phyloP scores from a whole-genome alignment of 1,140 invertebrate genomes.

The Coboldia fuscipes region DNA sequence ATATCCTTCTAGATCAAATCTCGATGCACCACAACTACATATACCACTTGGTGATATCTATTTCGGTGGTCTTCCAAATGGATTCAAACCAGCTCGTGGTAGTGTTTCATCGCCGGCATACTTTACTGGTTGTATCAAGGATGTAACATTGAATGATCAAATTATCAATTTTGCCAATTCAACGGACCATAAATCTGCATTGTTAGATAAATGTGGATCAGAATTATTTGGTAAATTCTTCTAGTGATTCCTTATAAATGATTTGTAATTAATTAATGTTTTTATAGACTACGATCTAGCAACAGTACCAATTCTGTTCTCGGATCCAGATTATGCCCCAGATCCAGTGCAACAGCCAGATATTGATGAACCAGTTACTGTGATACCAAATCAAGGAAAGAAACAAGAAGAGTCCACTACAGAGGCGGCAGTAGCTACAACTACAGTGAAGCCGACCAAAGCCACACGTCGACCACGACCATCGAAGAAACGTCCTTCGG shows the following conservation, averaged over 20 bases:
- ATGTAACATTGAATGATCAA: conserved; percentile 64
- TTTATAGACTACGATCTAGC: background rate
- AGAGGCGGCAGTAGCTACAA: conserved; percentile 2
- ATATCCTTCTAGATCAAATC: no score
- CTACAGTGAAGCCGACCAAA: conserved; percentile 4
- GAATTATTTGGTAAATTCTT: conserved; percentile 13
- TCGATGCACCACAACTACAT: conserved; percentile 26
- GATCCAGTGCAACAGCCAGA: conserved; percentile 2
- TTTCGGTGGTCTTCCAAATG: conserved; percentile 60
- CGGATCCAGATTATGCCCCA: conserved; percentile 11
- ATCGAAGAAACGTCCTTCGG: conserved; percentile 3
- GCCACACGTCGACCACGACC: conserved; percentile 1
- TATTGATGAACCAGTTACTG: background rate
- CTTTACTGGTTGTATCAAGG: conserved; percentile 74
- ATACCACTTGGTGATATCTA: conserved; percentile 47
- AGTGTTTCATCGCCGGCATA: conserved; percentile 22
- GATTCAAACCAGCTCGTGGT: conserved; percentile 21
- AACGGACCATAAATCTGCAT: conserved; percentile 34
- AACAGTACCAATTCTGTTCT: background rate
- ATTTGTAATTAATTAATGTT: background rate
- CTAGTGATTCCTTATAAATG: background rate
- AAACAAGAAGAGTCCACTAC: conserved; percentile 7
- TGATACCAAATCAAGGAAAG: conserved; percentile 10
- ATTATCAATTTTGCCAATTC: conserved; percentile 66
- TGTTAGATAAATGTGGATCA: conserved; percentile 38